A percentile compares a stretch with the other conserved stretches of the same genome.
These are phyloP conservation scores for Lysandra bellargus DNA, from an alignment of 2,888 invertebrate species.

Conservation along the genomic window DNA sequence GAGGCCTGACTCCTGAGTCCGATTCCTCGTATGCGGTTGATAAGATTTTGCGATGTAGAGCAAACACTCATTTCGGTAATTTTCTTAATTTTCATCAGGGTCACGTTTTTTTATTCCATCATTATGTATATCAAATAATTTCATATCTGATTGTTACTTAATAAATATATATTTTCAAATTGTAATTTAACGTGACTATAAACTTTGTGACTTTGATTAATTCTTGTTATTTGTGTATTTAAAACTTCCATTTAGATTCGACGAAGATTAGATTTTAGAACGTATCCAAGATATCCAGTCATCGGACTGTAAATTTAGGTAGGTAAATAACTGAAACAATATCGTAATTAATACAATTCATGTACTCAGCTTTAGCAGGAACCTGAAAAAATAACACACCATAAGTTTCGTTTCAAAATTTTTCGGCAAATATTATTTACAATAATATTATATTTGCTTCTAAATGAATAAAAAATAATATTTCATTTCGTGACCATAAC, in stretches of 20 bases:
- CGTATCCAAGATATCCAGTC: neutral
- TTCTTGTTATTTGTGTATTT: neutral
- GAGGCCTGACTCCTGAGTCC: constrained; percentile 5
- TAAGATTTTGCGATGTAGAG: neutral
- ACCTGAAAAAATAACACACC: too few relatives aligned
- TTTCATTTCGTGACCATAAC: too few relatives aligned
- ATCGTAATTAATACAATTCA: too few relatives aligned
- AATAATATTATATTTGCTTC: too few relatives aligned
- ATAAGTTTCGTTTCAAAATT: too few relatives aligned
- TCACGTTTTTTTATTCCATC: too few relatives aligned
- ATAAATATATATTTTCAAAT: neutral
- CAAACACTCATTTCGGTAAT: neutral
- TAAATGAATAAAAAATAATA: too few relatives aligned
- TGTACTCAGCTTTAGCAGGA: too few relatives aligned
- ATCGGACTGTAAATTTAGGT: neutral
- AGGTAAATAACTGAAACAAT: too few relatives aligned
- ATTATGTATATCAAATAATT: too few relatives aligned
- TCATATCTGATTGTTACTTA: neutral
- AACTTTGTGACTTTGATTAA: neutral
- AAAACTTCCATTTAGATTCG: neutral
- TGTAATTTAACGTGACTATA: neutral
- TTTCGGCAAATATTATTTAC: too few relatives aligned
- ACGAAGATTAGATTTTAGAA: neutral
- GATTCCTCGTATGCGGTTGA: constrained; percentile 7
- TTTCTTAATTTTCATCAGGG: neutral